Conservation (phyloP, 2,888 invertebrate species). For the Pristionchus fissidentatus region DNA sequence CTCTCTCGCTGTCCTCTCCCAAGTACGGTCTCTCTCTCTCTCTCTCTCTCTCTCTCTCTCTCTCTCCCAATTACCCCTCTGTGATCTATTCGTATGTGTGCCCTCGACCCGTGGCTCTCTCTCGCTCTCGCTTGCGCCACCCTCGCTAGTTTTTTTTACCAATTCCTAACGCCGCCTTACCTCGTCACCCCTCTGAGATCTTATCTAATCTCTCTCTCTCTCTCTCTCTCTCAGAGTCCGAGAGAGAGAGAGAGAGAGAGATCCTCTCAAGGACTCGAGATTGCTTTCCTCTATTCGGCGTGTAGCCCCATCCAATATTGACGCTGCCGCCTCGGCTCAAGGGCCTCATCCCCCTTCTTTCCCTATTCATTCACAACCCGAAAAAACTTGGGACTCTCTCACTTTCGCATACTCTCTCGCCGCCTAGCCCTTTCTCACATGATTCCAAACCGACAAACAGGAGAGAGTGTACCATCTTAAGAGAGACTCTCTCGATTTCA, state of each 20-base stretch:
- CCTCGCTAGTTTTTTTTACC: background rate
- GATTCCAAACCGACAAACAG: too few species aligned
- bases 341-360: too few species aligned
- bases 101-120: too few species aligned
- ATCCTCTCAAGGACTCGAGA: constrained; percentile 18
- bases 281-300: background rate
- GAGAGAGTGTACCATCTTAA: too few species aligned
- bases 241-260: too few species aligned
- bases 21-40: background rate
- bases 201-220: constrained; percentile 11
- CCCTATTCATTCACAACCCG: too few species aligned
- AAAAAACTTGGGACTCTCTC: too few species aligned
- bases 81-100: background rate
- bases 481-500: too few species aligned
- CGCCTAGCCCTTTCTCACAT: constrained; percentile 40
- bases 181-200: background rate
- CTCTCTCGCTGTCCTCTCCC: background rate
- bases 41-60: constrained; percentile 6
- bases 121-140: constrained; percentile 27
- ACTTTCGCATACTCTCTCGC: background rate
- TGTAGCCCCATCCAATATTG: constrained; percentile 6
- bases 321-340: constrained; percentile 43
- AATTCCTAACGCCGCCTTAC: background rate
- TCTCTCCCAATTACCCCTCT: constrained; percentile 4
- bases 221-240: background rate